Evolutionary conservation across 2,888 invertebrate species (phyloP).

Genomic region (Agrotis segetum): DNA sequence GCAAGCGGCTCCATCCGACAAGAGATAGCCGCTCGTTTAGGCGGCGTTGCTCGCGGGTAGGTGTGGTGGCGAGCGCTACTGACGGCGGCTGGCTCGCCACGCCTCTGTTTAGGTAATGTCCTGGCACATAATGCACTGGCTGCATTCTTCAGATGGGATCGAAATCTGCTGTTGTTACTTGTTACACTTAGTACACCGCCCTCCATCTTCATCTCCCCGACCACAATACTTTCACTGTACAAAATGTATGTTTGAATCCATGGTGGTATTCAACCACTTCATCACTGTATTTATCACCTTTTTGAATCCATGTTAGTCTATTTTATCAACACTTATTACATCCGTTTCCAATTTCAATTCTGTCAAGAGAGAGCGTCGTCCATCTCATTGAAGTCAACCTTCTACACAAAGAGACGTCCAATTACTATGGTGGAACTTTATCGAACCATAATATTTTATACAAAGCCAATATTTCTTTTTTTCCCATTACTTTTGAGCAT

Average conservation of each 20-base stretch:
- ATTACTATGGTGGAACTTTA: slow-evolving; percentile 28
- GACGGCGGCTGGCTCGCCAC: slow-evolving; percentile 76
- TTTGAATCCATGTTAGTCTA: slow-evolving; percentile 55
- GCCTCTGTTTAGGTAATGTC: slow-evolving; percentile 87
- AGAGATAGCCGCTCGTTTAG: slow-evolving; percentile 82
- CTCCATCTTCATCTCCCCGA: slow-evolving; percentile 83
- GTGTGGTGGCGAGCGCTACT: slow-evolving; percentile 84
- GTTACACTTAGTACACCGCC: slow-evolving; percentile 89
- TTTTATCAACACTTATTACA: slow-evolving; percentile 25
- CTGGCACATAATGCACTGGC: slow-evolving; percentile 87
- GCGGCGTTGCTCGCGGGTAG: slow-evolving; percentile 83
- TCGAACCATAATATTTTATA: slow-evolving; percentile 7
- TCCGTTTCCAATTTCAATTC: slow-evolving; percentile 4
- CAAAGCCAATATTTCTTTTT: slow-evolving; percentile 12
- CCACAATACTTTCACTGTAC: slow-evolving; percentile 67
- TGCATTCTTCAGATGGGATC: slow-evolving; percentile 87
- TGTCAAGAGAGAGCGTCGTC: slow-evolving; percentile 4
- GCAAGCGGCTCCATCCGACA: slow-evolving; percentile 83
- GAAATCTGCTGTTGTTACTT: slow-evolving; percentile 84
- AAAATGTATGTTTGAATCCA: slow-evolving; percentile 83
- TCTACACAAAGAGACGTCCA: slow-evolving; percentile 16
- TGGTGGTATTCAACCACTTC: slow-evolving; percentile 68
- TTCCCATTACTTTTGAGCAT: background rate
- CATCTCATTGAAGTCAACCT: slow-evolving; percentile 30
- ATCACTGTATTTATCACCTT: slow-evolving; percentile 61